Base-by-base conservation (phyloP, 1,140 invertebrate genomes). In the Macrotrachela quadricornifera region DNA sequence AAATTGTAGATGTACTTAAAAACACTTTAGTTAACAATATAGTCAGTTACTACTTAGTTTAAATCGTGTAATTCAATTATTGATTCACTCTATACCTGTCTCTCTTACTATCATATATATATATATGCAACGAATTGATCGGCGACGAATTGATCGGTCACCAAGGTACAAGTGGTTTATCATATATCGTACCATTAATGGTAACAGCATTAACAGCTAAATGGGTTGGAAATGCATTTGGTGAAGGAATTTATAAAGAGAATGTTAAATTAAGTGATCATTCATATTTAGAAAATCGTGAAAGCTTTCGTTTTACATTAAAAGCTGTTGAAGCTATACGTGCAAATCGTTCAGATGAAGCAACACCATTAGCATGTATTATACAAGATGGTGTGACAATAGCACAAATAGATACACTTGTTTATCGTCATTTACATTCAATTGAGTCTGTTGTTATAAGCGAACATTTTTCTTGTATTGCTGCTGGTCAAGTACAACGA, bases 271-370 rank as follows among this genome's bases (percentile, higher is more conserved):
- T 99, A 9, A 97, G 97, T 67, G 88, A 86, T 0, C 97, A 97
- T 74, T 92, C 94, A 4, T 99, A 95, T 73, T 73, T 99, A 49
- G 91, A 97, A 66, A 90, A 83, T 62, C 97, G 97, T 58, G 87
- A 94, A 59, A 91, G 96, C 66, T 95, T 95, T 72, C 83, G 85
- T 36, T 84, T 94, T 66, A 95, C 90, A 6, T 91, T 87, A 10
- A 75, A 94, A 15, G 91, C 92, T 0, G 83, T 85, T n/a, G 91
- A 97, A 73, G 87, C 96, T 13, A 96, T 97, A 92, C 82, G 91
- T 66, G 90, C 92, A 37, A 64, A 70, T 30, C 21, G 21, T 30
- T 4, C 21, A 2, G 21, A 8, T 30, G 21, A 30, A 30, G 65
- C 67, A 58, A 14, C 1, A 37, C 51, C 37, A 15, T 47, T 14